Conservation (phyloP, 2,888 invertebrate genomes). For the Anagyrus pseudococci region DNA sequence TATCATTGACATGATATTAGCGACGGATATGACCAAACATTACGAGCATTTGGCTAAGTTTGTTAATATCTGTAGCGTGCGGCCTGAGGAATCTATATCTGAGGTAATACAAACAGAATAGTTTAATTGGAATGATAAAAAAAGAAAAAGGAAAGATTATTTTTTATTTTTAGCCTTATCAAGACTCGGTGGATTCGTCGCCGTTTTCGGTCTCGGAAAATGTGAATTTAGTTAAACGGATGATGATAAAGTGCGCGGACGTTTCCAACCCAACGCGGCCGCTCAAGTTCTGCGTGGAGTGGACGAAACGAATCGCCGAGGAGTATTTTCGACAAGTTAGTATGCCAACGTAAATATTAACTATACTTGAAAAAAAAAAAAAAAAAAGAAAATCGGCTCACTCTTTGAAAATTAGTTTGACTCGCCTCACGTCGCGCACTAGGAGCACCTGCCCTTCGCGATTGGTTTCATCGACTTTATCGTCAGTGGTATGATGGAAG, state of each 20-base stretch:
- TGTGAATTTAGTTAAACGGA: conserved; percentile 85
- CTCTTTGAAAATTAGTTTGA: too few relatives aligned
- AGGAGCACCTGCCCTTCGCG: too few relatives aligned
- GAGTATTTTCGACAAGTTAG: conserved; percentile 90
- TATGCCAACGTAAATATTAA: too few relatives aligned
- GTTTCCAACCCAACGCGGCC: conserved; percentile 96
- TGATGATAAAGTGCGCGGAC: conserved; percentile 98
- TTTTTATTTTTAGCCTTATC: conserved; percentile 8
- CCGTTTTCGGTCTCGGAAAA: conserved; percentile 77
- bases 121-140: neutral
- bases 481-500: conserved; percentile 96
- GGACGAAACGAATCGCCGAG: conserved; percentile 95
- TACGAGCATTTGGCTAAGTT: conserved; percentile 98
- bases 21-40: conserved; percentile 99
- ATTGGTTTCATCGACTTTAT: conserved; percentile 98
- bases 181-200: conserved; percentile 33
- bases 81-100: conserved; percentile 21
- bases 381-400: too few relatives aligned
- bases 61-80: conserved; percentile 83
- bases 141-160: neutral
- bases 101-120: conserved; percentile 3
- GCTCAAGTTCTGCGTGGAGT: conserved; percentile 82
- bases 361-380: too few relatives aligned
- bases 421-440: too few relatives aligned
- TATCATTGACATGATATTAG: conserved; percentile 97